Conservation (phyloP, 2,113 vertebrate genomes). For the Cynopterus brachyotis region DNA sequence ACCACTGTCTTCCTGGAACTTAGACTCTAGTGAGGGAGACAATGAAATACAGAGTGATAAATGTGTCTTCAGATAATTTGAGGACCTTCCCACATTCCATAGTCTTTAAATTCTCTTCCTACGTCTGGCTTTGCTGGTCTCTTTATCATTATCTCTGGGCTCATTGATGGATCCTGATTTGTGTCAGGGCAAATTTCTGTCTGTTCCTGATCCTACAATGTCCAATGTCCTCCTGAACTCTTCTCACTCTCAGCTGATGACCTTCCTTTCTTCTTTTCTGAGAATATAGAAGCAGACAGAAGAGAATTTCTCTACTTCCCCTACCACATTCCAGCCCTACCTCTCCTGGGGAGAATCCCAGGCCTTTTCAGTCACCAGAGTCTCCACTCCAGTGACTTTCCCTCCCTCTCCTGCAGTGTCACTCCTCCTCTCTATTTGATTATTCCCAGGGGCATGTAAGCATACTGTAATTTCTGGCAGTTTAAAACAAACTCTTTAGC, state of each 20-base stretch:
- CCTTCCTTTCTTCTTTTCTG: slow-evolving; percentile 9
- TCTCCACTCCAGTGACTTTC: not conserved
- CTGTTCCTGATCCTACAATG: not conserved
- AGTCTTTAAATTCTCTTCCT: not conserved
- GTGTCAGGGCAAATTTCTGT: not conserved
- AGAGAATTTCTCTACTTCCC: not conserved
- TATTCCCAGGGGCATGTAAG: not conserved
- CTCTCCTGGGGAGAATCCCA: not conserved
- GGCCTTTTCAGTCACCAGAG: not conserved
- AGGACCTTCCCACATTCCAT: not conserved
- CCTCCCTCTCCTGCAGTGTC: not conserved
- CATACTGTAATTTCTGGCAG: not conserved
- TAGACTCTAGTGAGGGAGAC: not conserved
- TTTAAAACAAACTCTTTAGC: not conserved
- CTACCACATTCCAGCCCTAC: not conserved
- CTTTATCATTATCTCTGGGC: not conserved
- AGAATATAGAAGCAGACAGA: not conserved
- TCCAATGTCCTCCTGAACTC: not conserved
- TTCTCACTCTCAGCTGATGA: not conserved
- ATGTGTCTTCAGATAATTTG: not conserved
- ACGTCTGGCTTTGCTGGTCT: not conserved
- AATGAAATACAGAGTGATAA: not conserved
- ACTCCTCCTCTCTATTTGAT: not conserved
- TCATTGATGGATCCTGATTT: not conserved
- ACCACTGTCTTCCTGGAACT: not conserved